Percentiles rank a stretch among this genome's conserved stretches.
Conservation (phyloP, 2,888 invertebrate species). For the Rhingia rostrata region DNA sequence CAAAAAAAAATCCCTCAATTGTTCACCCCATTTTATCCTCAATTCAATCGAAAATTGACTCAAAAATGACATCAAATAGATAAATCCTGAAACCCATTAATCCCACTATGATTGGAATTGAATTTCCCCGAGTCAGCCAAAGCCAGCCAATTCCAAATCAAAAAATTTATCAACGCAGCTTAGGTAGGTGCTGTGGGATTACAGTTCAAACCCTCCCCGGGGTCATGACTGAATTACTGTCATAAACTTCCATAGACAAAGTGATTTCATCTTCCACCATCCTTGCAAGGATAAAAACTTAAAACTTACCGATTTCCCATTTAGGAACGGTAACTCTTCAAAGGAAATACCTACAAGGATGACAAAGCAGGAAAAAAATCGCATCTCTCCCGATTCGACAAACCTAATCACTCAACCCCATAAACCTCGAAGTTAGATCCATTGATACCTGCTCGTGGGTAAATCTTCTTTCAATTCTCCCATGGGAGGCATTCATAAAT, state of each 20-base stretch:
- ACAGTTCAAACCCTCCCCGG: constrained; percentile 13
- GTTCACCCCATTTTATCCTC: neutral
- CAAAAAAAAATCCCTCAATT: neutral
- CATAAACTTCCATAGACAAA: constrained; percentile 43
- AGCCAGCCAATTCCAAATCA: constrained; percentile 13
- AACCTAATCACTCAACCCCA: constrained; percentile 50
- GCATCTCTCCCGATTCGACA: constrained; percentile 3
- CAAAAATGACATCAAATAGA: constrained; percentile 14
- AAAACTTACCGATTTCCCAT: neutral
- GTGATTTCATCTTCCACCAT: neutral
- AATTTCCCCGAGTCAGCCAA: neutral
- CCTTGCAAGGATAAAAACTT: constrained; percentile 1
- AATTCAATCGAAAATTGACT: neutral
- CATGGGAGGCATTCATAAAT: constrained; percentile 58
- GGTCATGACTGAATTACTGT: constrained; percentile 40
- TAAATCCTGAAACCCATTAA: constrained; percentile 46
- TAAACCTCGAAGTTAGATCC: constrained; percentile 34
- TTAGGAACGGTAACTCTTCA: neutral
- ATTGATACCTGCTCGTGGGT: constrained; percentile 39
- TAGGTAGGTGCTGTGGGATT: neutral
- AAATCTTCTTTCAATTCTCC: constrained; percentile 52
- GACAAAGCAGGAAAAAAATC: neutral
- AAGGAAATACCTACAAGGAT: neutral
- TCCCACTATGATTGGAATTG: constrained; percentile 21
- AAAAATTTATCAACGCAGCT: constrained; percentile 16